phyloP scores from a whole-genome alignment of 1,140 invertebrate species.

The Tribolium castaneum region DNA sequence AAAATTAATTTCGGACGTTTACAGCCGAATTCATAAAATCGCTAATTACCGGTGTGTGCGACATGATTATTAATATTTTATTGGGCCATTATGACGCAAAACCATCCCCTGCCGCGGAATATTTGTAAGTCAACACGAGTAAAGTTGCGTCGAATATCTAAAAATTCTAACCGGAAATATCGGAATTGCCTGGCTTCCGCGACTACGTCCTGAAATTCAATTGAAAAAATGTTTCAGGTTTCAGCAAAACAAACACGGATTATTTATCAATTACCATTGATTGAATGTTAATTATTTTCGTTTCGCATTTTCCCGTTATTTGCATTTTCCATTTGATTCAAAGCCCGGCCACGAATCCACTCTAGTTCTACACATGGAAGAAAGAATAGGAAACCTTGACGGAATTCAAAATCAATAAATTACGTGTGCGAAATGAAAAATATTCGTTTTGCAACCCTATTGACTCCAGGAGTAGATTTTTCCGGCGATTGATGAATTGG shows the following conservation, averaged over 20 bases:
- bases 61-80: background rate
- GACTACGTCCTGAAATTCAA: background rate
- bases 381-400: background rate
- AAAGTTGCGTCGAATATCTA: background rate
- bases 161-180: background rate
- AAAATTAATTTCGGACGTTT: background rate
- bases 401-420: background rate
- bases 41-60: background rate
- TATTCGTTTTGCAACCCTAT: background rate
- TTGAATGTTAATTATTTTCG: background rate
- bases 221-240: background rate
- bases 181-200: background rate
- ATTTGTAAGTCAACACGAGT: background rate
- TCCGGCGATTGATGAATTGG: background rate
- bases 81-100: background rate
- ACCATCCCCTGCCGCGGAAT: background rate
- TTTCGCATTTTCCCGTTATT: background rate
- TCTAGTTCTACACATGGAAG: background rate
- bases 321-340: background rate
- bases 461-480: background rate
- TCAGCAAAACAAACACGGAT: background rate
- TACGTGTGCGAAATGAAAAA: background rate
- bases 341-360: background rate
- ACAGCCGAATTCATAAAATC: background rate
- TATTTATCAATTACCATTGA: background rate